These are phyloP conservation scores for Luperina nickerlii DNA, from an alignment of 2,888 invertebrate genomes.

Conservation along the genomic window DNA sequence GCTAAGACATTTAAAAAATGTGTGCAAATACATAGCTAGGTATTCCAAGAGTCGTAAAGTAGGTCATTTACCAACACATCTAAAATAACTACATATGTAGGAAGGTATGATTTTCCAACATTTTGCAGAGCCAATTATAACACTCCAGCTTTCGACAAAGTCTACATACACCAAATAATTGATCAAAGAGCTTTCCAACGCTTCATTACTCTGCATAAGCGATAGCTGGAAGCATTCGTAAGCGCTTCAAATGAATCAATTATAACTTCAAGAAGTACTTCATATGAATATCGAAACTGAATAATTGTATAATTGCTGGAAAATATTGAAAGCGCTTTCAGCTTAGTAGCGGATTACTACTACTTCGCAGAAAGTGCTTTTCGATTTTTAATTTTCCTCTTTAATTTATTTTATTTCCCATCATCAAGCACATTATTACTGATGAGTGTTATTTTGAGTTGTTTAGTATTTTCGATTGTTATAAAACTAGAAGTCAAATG, in stretches of 20 bases:
- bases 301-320: conserved; percentile 22
- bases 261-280: conserved; percentile 33
- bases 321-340: conserved; percentile 32
- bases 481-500: neutral
- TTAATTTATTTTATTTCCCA: no score
- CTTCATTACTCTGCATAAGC: conserved; percentile 20
- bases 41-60: neutral
- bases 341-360: neutral
- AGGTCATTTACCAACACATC: neutral
- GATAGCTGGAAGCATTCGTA: conserved; percentile 17
- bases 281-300: conserved; percentile 18
- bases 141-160: neutral
- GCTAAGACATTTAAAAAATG: no score
- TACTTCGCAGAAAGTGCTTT: neutral
- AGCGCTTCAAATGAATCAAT: conserved; percentile 37
- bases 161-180: conserved; percentile 21
- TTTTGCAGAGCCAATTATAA: neutral
- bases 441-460: neutral
- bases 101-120: neutral
- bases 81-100: no score
- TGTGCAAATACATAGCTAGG: neutral
- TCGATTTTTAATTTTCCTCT: neutral
- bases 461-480: neutral
- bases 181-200: conserved; percentile 18
- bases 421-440: no score